Percentiles rank a stretch among this genome's conserved stretches.
These are phyloP conservation scores for Arrhopalites spinosus DNA, from an alignment of 2,888 invertebrate species.

Conservation along the genomic window DNA sequence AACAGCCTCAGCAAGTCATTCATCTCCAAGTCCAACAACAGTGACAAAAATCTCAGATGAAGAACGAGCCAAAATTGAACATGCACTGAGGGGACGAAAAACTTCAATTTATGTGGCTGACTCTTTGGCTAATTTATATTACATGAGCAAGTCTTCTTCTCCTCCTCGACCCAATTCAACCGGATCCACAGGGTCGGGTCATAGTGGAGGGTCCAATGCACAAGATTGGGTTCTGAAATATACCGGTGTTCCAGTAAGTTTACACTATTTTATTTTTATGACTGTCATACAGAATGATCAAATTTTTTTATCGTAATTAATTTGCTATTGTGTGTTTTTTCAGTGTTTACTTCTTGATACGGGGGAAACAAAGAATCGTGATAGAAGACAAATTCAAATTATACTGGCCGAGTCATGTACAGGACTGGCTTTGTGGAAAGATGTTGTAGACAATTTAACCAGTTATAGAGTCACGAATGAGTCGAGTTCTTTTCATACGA, in stretches of 20 bases:
- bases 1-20: slow-evolving; percentile 39
- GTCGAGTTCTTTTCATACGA: slow-evolving; percentile 73
- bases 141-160: slow-evolving; percentile 62
- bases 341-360: slow-evolving; percentile 69
- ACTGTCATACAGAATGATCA: too few relatives aligned
- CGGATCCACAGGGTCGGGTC: slow-evolving; percentile 42
- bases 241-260: slow-evolving; percentile 75
- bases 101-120: slow-evolving; percentile 78
- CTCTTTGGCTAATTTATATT: slow-evolving; percentile 75
- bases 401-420: slow-evolving; percentile 78
- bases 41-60: slow-evolving; percentile 61
- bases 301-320: too few relatives aligned
- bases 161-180: slow-evolving; percentile 49
- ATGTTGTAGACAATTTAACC: slow-evolving; percentile 77
- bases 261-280: too few relatives aligned
- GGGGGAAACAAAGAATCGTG: slow-evolving; percentile 73
- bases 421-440: slow-evolving; percentile 80
- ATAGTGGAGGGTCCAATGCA: background rate
- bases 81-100: slow-evolving; percentile 75
- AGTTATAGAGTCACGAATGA: slow-evolving; percentile 67
- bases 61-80: slow-evolving; percentile 72
- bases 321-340: too few relatives aligned
- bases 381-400: slow-evolving; percentile 71
- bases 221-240: slow-evolving; percentile 62
- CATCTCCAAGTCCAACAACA: slow-evolving; percentile 38